Evolutionary conservation across 2,797 vertebrate species (phyloP), one percentile per base, ranked within the genome.

Genomic region (Pagetopsis macropterus): DNA sequence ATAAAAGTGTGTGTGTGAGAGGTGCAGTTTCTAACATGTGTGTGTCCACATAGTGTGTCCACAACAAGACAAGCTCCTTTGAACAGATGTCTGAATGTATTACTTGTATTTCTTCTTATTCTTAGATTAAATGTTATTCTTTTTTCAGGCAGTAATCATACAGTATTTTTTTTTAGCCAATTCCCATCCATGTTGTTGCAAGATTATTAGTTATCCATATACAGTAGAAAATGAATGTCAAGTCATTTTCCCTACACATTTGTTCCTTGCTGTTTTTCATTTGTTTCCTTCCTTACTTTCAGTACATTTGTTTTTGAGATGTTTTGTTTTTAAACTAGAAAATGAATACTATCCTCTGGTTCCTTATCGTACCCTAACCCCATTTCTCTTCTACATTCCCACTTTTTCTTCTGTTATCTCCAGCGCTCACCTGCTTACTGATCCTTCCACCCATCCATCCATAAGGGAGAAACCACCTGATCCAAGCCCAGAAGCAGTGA

Each of bases 401-500:
- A 65, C 23, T 15, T 13, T 13, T 11, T 21, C 9, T 31, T 49
- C 11, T 51, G n/a, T 54, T 58, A 40, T 63, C 45, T 70, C 10
- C 8, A 40, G 55, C 46, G 19, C 3, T 17, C 19, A 45, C 11
- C n/a, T 17, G 16, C 17, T 16, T 16, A 48, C 17, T 7, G n/a
- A 17, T 48, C 45, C 45, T 16, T 48, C 45, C 12, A 48, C 16
- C 16, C 4, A 27, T 27, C 27, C 27, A 27, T 5, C 27, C 1
- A 27, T 27, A 27, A 27, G 27, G 27, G 27, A 5, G 27, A 27
- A 27, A 27, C 27, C 27, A 5, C 27, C 27, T 27, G 27, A 27
- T 27, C 40, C 19, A 52, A 17, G 23, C 58, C 16, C 10, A 14
- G 64, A 37, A 9, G 21, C 61, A 23, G 2, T 81, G 75, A 76